Evolutionary conservation across 2,888 invertebrate genomes (phyloP).

Genomic region (Lasioglossum zephyrum): DNA sequence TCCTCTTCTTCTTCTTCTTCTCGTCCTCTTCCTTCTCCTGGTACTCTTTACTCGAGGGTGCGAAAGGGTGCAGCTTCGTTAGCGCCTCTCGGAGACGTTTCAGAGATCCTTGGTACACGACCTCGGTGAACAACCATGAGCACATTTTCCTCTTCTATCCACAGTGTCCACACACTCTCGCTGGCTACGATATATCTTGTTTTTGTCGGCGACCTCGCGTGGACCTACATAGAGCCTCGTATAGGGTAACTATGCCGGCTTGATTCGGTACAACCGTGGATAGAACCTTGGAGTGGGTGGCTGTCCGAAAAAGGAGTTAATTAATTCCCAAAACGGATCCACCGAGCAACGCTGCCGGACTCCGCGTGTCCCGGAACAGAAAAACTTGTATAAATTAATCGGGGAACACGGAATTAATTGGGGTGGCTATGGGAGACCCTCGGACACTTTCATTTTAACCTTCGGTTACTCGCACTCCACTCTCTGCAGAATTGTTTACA

Average conservation of each 20-base stretch:
- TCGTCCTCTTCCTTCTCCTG: slow-evolving; percentile 18
- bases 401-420: background rate
- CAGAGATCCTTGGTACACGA: slow-evolving; percentile 61
- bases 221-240: slow-evolving; percentile 17
- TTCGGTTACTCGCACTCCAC: too few relatives aligned
- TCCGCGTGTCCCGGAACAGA: background rate
- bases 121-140: slow-evolving; percentile 52
- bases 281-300: background rate
- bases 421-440: background rate
- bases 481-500: too few relatives aligned
- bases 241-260: slow-evolving; percentile 20
- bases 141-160: slow-evolving; percentile 2
- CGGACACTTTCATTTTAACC: background rate
- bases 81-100: slow-evolving; percentile 68
- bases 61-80: slow-evolving; percentile 75
- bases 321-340: slow-evolving; percentile 32
- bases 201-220: slow-evolving; percentile 8
- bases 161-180: slow-evolving; percentile 10
- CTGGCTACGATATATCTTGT: slow-evolving; percentile 21
- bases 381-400: slow-evolving; percentile 19
- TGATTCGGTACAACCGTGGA: slow-evolving; percentile 29
- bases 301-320: slow-evolving; percentile 34
- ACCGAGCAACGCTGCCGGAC: background rate
- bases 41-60: slow-evolving; percentile 48
- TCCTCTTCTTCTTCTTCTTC: background rate